Base-by-base conservation (phyloP, 2,888 invertebrate genomes). In the Xanthia togata region DNA sequence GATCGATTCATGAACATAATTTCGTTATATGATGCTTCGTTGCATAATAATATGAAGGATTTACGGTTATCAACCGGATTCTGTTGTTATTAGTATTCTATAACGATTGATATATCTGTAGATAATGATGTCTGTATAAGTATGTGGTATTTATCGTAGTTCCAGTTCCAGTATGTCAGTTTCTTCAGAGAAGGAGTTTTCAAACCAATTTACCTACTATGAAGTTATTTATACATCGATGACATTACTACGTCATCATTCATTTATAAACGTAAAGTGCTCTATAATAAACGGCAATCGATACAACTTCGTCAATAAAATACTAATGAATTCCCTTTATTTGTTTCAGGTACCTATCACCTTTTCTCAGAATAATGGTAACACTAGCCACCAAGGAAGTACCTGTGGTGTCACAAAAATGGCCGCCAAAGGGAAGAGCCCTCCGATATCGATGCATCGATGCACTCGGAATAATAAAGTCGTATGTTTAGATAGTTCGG, bases 301-400 rank as follows among this genome's bases (percentile, higher is more conserved):
- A 23, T 14, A 20, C 8, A 57, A 44, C 47, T n/a, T 57, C 17
- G 1, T 64, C 11, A 20, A 64, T 11, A 64, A 78, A 78, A 76
- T 75, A 60, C 69, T 87, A 78, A 82, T 82, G 47, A 79, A 44
- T 41, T 47, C 44, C 55, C 73, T 76, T 84, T 78, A 81, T 90
- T 91, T 92, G 91, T 93, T 94, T 71, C 93, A 94, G 94, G 94
- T 94, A 94, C 84, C 72, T 92, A 92, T 89, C 78, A 78, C 38
- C 55, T 76, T 79, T 83, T 83, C 84, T 73, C 65, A 65, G 88
- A 80, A 89, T 70, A 74, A 63, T 78, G 86, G 88, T 88, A 86
- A 86, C 88, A 78, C 55, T 83, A 76, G 67, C 73, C 65, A 77
- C 62, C 84, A 83, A 87, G 89, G 88, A 88, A 87, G 85, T 80